Percentiles rank a stretch among this genome's conserved stretches.
Conservation (phyloP, 2,888 invertebrate genomes). For the Allolobophora icterica region DNA sequence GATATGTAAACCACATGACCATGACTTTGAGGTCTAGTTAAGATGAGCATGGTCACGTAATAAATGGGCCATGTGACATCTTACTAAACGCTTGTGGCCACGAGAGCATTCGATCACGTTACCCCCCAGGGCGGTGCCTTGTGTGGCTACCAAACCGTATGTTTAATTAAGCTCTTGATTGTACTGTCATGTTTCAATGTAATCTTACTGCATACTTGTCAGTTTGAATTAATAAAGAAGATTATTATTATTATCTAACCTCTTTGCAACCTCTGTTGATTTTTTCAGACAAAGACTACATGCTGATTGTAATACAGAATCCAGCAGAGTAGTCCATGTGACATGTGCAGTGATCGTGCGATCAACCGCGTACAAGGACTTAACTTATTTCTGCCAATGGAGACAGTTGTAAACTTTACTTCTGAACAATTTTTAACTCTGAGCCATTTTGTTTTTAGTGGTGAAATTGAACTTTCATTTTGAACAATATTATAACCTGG, state of each 20-base stretch:
- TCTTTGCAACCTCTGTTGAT: neutral
- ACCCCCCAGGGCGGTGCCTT: too few species aligned
- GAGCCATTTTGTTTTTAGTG: neutral
- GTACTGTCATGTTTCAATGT: too few species aligned
- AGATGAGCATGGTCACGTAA: neutral
- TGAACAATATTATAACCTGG: neutral
- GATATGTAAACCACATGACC: too few species aligned
- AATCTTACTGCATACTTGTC: too few species aligned
- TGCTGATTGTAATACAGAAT: slow-evolving; percentile 47
- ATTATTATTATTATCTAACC: too few species aligned
- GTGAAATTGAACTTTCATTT: neutral
- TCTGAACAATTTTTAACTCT: neutral
- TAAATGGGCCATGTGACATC: neutral
- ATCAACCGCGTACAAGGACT: neutral
- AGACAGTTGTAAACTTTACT: neutral
- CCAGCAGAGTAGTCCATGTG: slow-evolving; percentile 40
- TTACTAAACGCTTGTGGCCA: neutral
- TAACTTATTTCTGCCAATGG: neutral
- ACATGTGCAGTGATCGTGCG: neutral
- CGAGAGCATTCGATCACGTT: too few species aligned
- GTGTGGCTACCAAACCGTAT: too few species aligned
- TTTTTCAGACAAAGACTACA: slow-evolving; percentile 48
- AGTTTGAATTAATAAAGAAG: too few species aligned
- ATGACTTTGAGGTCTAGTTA: neutral
- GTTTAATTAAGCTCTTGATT: too few species aligned